These are phyloP conservation scores for Hippocampus mohnikei DNA, from an alignment of 2,113 vertebrate species.

Conservation along the genomic window DNA sequence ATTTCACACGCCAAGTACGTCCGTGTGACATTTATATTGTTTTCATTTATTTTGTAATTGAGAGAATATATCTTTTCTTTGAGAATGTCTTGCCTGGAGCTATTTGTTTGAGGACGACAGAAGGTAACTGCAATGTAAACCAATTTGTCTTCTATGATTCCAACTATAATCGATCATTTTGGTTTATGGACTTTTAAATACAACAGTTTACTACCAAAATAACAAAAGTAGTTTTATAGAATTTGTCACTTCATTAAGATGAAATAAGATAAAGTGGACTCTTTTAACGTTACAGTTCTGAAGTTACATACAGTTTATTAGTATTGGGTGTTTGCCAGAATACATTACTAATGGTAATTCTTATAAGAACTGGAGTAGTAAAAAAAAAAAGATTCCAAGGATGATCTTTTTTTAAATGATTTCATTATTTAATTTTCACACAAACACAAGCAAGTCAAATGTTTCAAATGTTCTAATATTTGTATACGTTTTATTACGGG, in stretches of 20 bases:
- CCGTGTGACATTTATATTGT: background rate
- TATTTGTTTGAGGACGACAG: background rate
- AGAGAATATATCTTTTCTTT: background rate
- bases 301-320: background rate
- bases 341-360: background rate
- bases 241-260: background rate
- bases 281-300: background rate
- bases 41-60: background rate
- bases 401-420: slow-evolving; percentile 46
- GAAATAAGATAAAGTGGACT: background rate
- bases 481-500: slow-evolving; percentile 1
- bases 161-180: background rate
- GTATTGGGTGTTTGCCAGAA: background rate
- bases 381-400: slow-evolving; percentile 23
- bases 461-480: slow-evolving; percentile 48
- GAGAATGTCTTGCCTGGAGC: background rate
- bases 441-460: slow-evolving; percentile 57
- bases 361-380: background rate
- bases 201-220: background rate
- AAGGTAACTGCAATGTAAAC: background rate
- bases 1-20: background rate
- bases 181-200: background rate
- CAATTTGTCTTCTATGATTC: background rate
- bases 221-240: no score
- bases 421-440: slow-evolving; percentile 53